These are phyloP conservation scores for Cichlasoma orientale DNA, from an alignment of 2,797 vertebrate genomes.

Conservation along the genomic window DNA sequence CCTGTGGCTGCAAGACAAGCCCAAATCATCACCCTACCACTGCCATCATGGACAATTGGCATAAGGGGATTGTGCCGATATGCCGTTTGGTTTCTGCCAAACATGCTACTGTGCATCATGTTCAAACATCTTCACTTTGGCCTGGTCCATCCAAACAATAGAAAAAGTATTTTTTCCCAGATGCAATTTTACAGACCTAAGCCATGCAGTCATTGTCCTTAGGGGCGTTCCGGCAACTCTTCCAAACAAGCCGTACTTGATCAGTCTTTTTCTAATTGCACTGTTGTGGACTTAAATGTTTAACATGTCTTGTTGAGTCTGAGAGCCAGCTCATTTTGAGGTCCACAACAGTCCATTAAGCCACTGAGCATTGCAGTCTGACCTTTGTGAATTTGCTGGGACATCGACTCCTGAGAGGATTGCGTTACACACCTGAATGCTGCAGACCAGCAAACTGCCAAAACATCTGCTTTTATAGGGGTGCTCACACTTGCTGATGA, in stretches of 20 bases:
- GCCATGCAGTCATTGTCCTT: not conserved
- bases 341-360: no score
- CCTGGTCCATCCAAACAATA: not conserved
- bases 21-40: not conserved
- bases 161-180: no score
- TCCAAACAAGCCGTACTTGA: not conserved
- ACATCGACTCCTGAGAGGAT: not conserved
- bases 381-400: not conserved
- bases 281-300: no score
- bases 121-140: no score
- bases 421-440: not conserved
- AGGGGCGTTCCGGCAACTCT: not conserved
- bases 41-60: not conserved
- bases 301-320: no score
- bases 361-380: not conserved
- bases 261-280: not conserved
- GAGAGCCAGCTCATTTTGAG: no score
- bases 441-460: not conserved
- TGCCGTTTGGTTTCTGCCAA: not conserved
- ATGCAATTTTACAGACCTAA: not conserved
- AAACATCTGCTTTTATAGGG: not conserved
- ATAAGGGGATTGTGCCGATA: not conserved
- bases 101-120: not conserved
- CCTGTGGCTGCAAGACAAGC: not conserved
- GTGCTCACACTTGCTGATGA: not conserved